These are phyloP conservation scores for Aphidoletes aphidimyza DNA, from an alignment of 2,888 invertebrate genomes.

Conservation along the genomic window DNA sequence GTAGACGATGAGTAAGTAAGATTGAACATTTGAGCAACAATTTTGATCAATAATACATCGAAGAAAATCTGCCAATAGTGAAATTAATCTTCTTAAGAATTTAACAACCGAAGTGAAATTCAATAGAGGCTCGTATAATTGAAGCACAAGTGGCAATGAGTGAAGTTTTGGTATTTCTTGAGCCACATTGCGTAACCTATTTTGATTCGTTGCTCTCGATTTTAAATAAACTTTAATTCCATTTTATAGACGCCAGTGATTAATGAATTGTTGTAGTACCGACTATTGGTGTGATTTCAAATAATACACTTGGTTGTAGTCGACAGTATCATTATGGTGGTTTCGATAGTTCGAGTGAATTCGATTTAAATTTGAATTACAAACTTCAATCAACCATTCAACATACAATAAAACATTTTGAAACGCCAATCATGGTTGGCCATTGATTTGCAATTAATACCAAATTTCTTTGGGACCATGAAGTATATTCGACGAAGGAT, in stretches of 20 bases:
- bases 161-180: constrained; percentile 87
- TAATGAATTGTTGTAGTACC: neutral
- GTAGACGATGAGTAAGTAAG: constrained; percentile 88
- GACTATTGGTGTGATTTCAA: constrained; percentile 86
- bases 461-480: constrained; percentile 95
- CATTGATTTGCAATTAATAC: constrained; percentile 93
- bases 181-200: constrained; percentile 90
- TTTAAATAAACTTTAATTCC: constrained; percentile 70
- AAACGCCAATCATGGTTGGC: constrained; percentile 89
- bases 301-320: constrained; percentile 89
- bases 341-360: constrained; percentile 75
- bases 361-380: constrained; percentile 98
- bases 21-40: constrained; percentile 77
- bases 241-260: constrained; percentile 56
- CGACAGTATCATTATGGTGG: constrained; percentile 92
- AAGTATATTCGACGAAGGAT: constrained; percentile 90
- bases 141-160: constrained; percentile 82
- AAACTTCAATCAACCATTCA: constrained; percentile 80
- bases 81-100: constrained; percentile 72
- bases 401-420: constrained; percentile 62
- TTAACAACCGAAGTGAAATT: constrained; percentile 79
- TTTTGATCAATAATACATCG: constrained; percentile 81
- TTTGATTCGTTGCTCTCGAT: constrained; percentile 93
- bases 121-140: constrained; percentile 86
- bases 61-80: constrained; percentile 76